Evolutionary conservation across 2,888 invertebrate species (phyloP).

Genomic region (Drosophila suboccidentalis): DNA sequence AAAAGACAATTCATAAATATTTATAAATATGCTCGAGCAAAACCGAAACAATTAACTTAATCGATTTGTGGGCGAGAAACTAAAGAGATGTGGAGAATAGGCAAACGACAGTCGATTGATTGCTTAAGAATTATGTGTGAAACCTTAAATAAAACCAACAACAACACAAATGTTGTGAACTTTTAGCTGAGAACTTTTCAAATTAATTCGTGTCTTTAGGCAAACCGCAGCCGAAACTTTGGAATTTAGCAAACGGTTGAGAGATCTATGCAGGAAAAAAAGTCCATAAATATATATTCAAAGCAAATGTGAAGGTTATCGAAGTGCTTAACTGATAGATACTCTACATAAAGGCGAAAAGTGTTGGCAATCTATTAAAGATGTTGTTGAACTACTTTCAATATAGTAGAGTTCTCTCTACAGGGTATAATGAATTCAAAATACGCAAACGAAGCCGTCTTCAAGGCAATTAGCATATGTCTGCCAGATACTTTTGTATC

Average conservation of each 20-base stretch:
- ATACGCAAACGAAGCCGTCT: slow-evolving; percentile 15
- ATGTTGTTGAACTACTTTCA: background rate
- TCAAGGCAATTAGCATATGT: slow-evolving; percentile 67
- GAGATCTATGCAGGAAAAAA: slow-evolving; percentile 26
- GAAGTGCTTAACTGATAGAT: background rate
- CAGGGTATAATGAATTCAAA: slow-evolving; percentile 19
- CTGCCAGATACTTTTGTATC: slow-evolving; percentile 43
- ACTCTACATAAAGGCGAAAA: slow-evolving; percentile 6
- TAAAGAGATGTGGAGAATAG: background rate
- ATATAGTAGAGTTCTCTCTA: background rate
- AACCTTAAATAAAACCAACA: slow-evolving; percentile 39
- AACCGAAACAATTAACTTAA: slow-evolving; percentile 66
- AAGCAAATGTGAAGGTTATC: slow-evolving; percentile 30
- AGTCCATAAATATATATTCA: slow-evolving; percentile 50
- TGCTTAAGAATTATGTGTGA: slow-evolving; percentile 79
- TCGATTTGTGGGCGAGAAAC: slow-evolving; percentile 61
- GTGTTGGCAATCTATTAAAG: background rate
- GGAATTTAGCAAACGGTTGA: slow-evolving; percentile 34
- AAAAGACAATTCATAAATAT: slow-evolving; percentile 60
- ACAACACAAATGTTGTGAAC: slow-evolving; percentile 29
- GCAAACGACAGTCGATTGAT: slow-evolving; percentile 60
- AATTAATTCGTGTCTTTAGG: slow-evolving; percentile 68
- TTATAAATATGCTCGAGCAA: slow-evolving; percentile 48
- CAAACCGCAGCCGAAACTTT: slow-evolving; percentile 60
- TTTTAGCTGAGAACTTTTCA: slow-evolving; percentile 60